Evolutionary conservation across 2,113 vertebrate species (phyloP), one percentile per base, ranked within the genome.

Genomic region (Dascyllus trimaculatus): DNA sequence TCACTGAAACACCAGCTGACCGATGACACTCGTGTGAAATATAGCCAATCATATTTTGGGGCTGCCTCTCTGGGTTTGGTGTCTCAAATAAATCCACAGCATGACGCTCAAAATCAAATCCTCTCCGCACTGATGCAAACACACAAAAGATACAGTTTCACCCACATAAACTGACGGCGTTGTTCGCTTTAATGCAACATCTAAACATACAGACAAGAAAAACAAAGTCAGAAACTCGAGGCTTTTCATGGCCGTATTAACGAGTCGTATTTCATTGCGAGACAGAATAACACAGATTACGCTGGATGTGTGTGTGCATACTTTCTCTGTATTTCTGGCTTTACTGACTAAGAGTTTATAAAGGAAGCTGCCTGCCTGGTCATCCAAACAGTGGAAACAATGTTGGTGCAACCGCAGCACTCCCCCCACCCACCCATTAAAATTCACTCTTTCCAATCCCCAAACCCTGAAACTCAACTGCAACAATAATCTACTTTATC

Each of bases 361-460:
- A 82, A 78, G 78, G 85, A 86, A 87, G 86, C 85, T 82, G 85
- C 77, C 74, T 85, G 83, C 89, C 85, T 85, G 85, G 84, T 90
- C 90, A 89, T 91, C 87, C 85, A 93, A 93, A 90, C 85, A 88
- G 84, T 92, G 91, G 91, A 92, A 93, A 93, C 90, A 92, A 90
- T 92, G 90, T 89, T 78, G 86, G 81, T 82, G 78, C 40, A 8
- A 90, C 88, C 89, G 43, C 92, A 90, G 80, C 40, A 45, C 73
- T 81, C 79, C 82, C 88, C 86, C 83, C 84, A 71, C 75, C 88
- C 73, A 66, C 71, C 72, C 87, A 82, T 78, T 89, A 84, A 90
- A 82, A 85, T 82, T 79, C 68, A 70, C 76, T 90, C 82, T 86
- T 80, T 88, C 77, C 89, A 88, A 53, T 78, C 77, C 62, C 51